Evolutionary conservation across 1,140 invertebrate genomes (phyloP), one percentile per base, ranked within the genome.

Genomic region (Brachionus asplanchnoidis): DNA sequence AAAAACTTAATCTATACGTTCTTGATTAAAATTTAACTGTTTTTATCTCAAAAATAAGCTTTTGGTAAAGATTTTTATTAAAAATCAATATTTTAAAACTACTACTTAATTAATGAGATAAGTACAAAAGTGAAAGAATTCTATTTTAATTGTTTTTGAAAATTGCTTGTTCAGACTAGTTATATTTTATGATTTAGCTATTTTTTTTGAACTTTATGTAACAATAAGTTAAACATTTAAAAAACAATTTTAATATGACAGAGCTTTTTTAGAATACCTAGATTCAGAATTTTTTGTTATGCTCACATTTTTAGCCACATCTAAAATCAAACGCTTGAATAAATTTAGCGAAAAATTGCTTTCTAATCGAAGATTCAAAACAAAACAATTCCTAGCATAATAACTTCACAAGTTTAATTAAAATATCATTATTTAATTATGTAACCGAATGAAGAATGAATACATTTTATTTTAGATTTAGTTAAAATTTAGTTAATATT

Each of bases 391-490:
- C 7, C 3, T n/a, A 7, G 17, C 46, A 53, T 14, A 53, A 53
- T 53, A 23, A 60, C 53, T 60, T 60, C 53, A 60, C 17, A 20
- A 60, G 20, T 60, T 60, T 23, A 60, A 60, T 60, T 60, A 60
- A 60, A 60, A 60, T 60, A 60, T 60, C 53, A 60, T 20, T 60
- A 60, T 60, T 60, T 60, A 60, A 60, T 60, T 60, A 60, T 60
- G 9, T 60, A 60, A 60, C 53, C 9, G 20, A 20, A 20, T 60
- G 7, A 60, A 60, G 20, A 60, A 60, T 60, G 9, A n/a, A 60
- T 60, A 60, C 20, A 20, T 9, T 20, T 60, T n/a, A 9, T 60
- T 56, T 60, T 60, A 9, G 14, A 46, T 46, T 0, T 8, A 26
- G 20, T 20, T 60, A 7, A 60, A 60, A 46, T 3, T 12, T 46